These are phyloP conservation scores for Siniperca undulata DNA, from an alignment of 2,797 vertebrate genomes.

Conservation along the genomic window DNA sequence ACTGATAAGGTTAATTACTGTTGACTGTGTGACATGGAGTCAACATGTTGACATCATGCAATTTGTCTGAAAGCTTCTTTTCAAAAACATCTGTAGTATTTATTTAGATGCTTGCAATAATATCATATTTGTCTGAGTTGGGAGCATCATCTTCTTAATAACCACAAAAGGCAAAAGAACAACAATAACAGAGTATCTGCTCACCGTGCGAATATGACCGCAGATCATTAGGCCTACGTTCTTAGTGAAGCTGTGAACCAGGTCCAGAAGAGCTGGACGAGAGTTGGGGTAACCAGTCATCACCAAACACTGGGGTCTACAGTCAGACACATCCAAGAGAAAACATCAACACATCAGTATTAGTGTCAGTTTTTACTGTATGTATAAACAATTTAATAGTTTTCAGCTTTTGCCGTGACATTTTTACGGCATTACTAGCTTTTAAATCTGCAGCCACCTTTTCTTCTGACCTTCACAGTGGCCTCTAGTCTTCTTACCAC, in stretches of 20 bases:
- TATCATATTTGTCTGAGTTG: neutral
- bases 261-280: slow-evolving; percentile 94
- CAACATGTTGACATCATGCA: neutral
- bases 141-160: neutral
- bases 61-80: neutral
- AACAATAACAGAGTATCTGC: slow-evolving; percentile 46
- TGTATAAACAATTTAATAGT: too few relatives aligned
- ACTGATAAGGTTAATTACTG: neutral
- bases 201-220: slow-evolving; percentile 94
- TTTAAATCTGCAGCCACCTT: slow-evolving; percentile 5
- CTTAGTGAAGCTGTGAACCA: slow-evolving; percentile 97
- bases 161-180: neutral
- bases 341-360: slow-evolving; percentile 12
- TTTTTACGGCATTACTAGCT: neutral
- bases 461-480: slow-evolving; percentile 51
- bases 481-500: slow-evolving; percentile 29
- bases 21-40: too few relatives aligned
- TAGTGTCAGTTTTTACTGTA: neutral
- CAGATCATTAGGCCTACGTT: slow-evolving; percentile 98
- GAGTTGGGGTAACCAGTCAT: slow-evolving; percentile 96
- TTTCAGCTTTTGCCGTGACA: neutral
- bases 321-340: slow-evolving; percentile 28
- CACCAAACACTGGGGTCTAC: slow-evolving; percentile 97
- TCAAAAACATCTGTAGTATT: neutral
- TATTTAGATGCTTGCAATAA: neutral